Base-by-base conservation (phyloP, 2,797 vertebrate species). In the Heliangelus exortis region DNA sequence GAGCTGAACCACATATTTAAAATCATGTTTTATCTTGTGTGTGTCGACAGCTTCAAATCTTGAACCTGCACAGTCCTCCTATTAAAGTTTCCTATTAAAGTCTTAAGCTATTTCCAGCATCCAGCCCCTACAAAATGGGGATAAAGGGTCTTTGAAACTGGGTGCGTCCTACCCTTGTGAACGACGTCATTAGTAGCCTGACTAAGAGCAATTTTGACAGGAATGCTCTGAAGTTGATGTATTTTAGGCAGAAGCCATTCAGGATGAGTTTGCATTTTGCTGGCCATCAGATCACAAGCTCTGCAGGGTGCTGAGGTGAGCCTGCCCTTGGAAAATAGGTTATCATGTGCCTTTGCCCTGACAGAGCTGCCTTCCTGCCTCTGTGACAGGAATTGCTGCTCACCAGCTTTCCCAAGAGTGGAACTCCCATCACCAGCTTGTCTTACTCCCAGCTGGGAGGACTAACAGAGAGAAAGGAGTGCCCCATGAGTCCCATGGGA, bases 391-490 rank as follows among this genome's bases (percentile, higher is more conserved):
- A 81, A 71, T 5, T 29, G 62, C 33, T 68, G 78, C 51, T 73
- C 51, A 28, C 7, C 51, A 28, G 31, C 17, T 28, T 65, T 36
- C 0, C 0, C 3, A 43, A 74, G 41, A 73, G 19, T 58, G 2
- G 2, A 66, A 34, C n/a, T 62, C 55, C 43, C 48, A 31, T 6
- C n/a, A 13, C 16, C 71, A 78, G 50, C 34, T 15, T 6, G 39
- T 2, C 7, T 6, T 39, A 54, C 34, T 71, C 21, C 43, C 3
- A 8, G n/a, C 18, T 4, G 29, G 74, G 22, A 68, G 47, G 17
- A 33, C 15, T 0, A 1, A 2, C 28, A 29, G n/a, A n/a, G 43
- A 36, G 20, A 5, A 18, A 1, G 2, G 3, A 3, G 2, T 33
- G 77, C 36, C 29, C 58, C 8, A 0, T 29, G 36, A 22, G 7